Evolutionary conservation across 2,797 vertebrate genomes (phyloP), one percentile per base, ranked within the genome.

Genomic region (Adelosebastes latens): DNA sequence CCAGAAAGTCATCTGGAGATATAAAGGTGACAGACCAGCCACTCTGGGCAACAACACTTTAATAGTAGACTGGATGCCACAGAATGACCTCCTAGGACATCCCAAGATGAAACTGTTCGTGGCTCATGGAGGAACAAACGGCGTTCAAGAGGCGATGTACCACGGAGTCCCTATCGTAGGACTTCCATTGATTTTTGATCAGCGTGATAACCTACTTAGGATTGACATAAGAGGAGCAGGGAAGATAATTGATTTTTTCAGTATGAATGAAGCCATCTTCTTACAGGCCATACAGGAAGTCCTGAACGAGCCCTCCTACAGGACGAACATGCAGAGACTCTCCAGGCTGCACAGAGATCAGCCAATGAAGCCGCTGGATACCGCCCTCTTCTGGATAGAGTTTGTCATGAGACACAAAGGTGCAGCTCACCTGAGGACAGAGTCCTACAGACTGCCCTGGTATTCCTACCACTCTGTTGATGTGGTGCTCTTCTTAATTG

Each of bases 1-100:
- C 36, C 95, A 96, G 73, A 96, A 95, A 79, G 94, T 96, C 22
- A 95, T 96, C 79, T 96, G 95, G 95, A 92, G 91, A 53, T 72
- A 96, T 70, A 93, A 84, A 63, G 95, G 95, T 3, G 76, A 79
- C 6, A 93, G 34, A 56, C 95, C 95, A 16, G 65, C 85, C 4
- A 77, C 79, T 46, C 75, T 96, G 55, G 95, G 95, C 24, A 93
- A 93, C 89, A 96, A 96, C 85, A 96, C 95, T 60, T 77, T 94
- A 20, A 22, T 96, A 3, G 89, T 95, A 0, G 89, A 94, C 71
- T 96, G 95, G 95, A 85, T 96, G 86, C 95, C 94, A 6, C 96
- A 96, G 82, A 96, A 90, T 52, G 94, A 96, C 49, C 92, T 96
- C 10, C 36, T 96, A 5, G 94, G 94, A 85, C 94, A 96, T 68